A percentile compares a stretch with the other conserved stretches of the same genome.
Evolutionary conservation across 2,797 vertebrate genomes (phyloP).

Genomic region (Sorex maritimensis): DNA sequence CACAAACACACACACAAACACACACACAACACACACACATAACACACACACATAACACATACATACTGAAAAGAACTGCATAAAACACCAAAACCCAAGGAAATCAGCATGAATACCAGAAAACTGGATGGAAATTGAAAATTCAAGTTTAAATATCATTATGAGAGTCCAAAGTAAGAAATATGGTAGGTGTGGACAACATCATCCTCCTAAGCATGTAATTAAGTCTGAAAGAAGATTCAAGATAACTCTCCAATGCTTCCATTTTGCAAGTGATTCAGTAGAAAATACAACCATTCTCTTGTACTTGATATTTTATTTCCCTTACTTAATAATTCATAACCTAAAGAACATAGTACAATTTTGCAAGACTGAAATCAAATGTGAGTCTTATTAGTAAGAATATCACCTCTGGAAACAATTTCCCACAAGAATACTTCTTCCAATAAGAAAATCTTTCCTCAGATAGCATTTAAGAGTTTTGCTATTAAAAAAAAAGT

Average conservation of each 20-base stretch:
- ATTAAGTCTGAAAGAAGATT: conserved; percentile 30
- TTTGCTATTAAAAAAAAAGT: conserved; percentile 46
- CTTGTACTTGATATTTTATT: conserved; percentile 22
- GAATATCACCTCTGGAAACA: conserved; percentile 38
- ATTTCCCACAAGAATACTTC: conserved; percentile 68
- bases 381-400: conserved; percentile 56
- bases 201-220: not conserved
- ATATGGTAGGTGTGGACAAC: not conserved
- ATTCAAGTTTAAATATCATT: not conserved
- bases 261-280: not conserved
- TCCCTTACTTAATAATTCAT: conserved; percentile 50
- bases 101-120: not conserved
- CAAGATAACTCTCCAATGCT: conserved; percentile 46
- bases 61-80: not conserved
- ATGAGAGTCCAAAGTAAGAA: not conserved
- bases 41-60: rapidly evolving
- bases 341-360: conserved; percentile 1
- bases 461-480: not conserved
- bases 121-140: not conserved
- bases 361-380: conserved; percentile 22
- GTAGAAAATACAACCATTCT: not conserved
- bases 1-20: not conserved
- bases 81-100: not conserved
- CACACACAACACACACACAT: not conserved
- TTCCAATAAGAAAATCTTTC: conserved; percentile 53